Evolutionary conservation across 2,888 invertebrate species (phyloP).

Genomic region (Standfussiana lucernea): DNA sequence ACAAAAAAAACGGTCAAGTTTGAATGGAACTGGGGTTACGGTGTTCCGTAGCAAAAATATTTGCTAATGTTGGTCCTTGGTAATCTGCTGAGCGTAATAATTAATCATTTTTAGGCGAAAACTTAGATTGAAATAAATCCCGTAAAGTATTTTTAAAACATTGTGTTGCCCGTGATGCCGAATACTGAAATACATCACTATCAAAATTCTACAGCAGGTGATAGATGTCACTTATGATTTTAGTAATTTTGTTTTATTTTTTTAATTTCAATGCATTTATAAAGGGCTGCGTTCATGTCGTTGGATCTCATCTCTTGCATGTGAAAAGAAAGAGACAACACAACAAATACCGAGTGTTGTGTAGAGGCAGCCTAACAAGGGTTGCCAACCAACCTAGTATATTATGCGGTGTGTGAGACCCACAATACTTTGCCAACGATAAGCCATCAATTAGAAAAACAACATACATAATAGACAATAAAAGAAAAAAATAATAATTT

Average conservation of each 20-base stretch:
- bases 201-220: constrained; percentile 15
- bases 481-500: neutral
- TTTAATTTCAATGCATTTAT: neutral
- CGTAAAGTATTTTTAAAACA: neutral
- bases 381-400: constrained; percentile 18
- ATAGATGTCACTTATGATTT: neutral
- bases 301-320: constrained; percentile 62
- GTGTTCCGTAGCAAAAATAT: constrained; percentile 20
- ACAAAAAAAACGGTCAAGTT: constrained; percentile 73
- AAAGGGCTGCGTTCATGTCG: constrained; percentile 22
- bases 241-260: neutral
- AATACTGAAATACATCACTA: neutral
- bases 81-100: constrained; percentile 9
- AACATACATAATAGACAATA: neutral
- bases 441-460: neutral
- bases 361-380: constrained; percentile 65
- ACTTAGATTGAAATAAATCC: neutral
- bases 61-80: constrained; percentile 14
- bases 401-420: neutral
- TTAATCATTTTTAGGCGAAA: neutral
- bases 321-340: constrained; percentile 69
- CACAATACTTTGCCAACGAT: too few species aligned
- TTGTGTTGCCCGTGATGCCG: neutral
- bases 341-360: constrained; percentile 65
- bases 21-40: constrained; percentile 17